Evolutionary conservation across 2,797 vertebrate genomes (phyloP), one percentile per base, ranked within the genome.

Genomic region (Distichodus sexfasciatus): DNA sequence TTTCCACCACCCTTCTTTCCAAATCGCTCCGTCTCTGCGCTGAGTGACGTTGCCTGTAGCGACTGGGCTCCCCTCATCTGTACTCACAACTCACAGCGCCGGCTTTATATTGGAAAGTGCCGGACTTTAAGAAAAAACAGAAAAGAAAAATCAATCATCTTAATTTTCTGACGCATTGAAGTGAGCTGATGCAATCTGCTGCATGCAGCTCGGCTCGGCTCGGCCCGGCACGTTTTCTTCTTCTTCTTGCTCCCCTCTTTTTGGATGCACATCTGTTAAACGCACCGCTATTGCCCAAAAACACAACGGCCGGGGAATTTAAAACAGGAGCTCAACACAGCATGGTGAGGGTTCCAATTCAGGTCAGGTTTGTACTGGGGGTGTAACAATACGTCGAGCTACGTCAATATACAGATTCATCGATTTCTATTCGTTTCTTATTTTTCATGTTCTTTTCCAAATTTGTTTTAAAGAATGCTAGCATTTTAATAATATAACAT

Each of bases 131-230:
- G n/a, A n/a, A n/a, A n/a, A n/a, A n/a, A n/a, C n/a, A n/a, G n/a
- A n/a, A n/a, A 82, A 86, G 19, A 73, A 85, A 90, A 90, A 91
- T 91, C 88, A 88, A 91, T 91, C 81, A 84, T 84, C 89, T 89
- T 91, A 87, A 91, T 91, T 91, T 90, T 86, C 70, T 31, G 82
- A 89, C 83, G 86, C 88, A 88, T 78, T 87, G 86, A 83, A 87
- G 87, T 90, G 89, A 90, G 87, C 86, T 88, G 87, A 88, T 80
- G 85, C 87, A 90, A 88, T 90, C 86, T 88, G 82, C 86, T 86
- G 81, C 81, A 79, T 85, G 82, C 83, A 84, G 82, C 63, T n/a
- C n/a, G n/a, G n/a, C n/a, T n/a, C n/a, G n/a, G n/a, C n/a, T n/a
- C n/a, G n/a, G n/a, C n/a, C 81, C 76, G 65, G 79, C 79, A 75